Base-by-base conservation (phyloP, 2,797 vertebrate genomes). In the Alfaro cultratus region DNA sequence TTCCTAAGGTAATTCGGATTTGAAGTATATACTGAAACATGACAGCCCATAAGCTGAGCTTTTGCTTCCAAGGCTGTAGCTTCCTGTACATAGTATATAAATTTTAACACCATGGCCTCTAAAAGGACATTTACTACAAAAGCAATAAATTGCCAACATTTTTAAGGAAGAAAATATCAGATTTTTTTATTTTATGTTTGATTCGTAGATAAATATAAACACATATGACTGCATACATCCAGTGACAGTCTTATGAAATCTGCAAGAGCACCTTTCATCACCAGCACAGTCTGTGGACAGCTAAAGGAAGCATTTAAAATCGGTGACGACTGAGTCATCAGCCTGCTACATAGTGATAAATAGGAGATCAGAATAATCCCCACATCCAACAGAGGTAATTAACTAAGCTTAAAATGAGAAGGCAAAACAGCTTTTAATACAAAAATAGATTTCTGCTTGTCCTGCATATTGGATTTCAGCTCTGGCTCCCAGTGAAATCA, bases 271-370 rank as follows among this genome's bases (percentile, higher is more conserved):
- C 47, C 76, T 87, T 89, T 72, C 47, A 57, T 83, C 86, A 85
- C 49, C 13, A 3, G 57, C 72, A 55, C 72, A 84, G 74, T 86
- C 81, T 81, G 77, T 67, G 72, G 36, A 76, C 60, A 68, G 81
- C 84, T 85, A 49, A 89, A 91, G 76, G 80, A 87, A 89, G 87
- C 84, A 85, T 86, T 45, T 81, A 75, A 82, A 88, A 87, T 88
- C 82, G 75, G 80, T 57, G 82, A 84, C 45, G 78, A 78, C n/a
- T 90, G 83, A 92, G 70, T 84, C 86, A 85, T 87, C 77, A 49
- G 80, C 76, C 85, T 87, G 88, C 80, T 57, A 55, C 75, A 74
- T 73, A 73, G 86, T 75, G 83, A 89, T 88, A 88, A 84, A 86
- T 88, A 51, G 55, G 80, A 77, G 82, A 75, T 81, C 68, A 71